Conservation (phyloP, 2,797 vertebrate species). For the Carduelis carduelis region DNA sequence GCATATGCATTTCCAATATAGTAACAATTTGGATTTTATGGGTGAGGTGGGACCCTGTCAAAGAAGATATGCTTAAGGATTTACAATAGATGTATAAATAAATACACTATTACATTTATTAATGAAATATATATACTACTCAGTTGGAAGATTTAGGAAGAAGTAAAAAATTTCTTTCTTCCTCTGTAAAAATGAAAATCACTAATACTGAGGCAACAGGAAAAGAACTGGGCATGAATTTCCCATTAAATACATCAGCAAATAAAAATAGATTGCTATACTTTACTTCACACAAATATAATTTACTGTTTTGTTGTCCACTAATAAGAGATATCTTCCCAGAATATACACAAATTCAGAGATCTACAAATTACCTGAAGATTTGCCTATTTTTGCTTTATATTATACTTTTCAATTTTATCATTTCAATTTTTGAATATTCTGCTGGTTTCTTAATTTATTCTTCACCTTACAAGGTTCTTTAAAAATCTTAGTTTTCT, state of each 20-base stretch:
- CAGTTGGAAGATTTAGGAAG: background rate
- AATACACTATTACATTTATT: background rate
- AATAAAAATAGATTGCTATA: background rate
- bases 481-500: background rate
- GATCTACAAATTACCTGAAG: background rate
- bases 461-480: background rate
- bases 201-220: background rate
- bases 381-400: background rate
- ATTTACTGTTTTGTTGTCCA: background rate
- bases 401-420: background rate
- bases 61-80: background rate
- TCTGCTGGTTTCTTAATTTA: background rate
- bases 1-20: background rate
- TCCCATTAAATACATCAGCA: background rate
- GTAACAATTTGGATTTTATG: background rate
- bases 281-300: background rate
- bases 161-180: fast-evolving
- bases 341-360: background rate
- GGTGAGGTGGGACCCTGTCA: background rate
- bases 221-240: background rate
- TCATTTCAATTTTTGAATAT: background rate
- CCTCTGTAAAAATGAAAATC: background rate
- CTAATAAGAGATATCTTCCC: background rate
- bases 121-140: background rate
- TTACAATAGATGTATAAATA: background rate